Percentiles rank a stretch among this genome's conserved stretches.
Evolutionary conservation across 2,797 vertebrate species (phyloP).

Genomic region (Trachurus trachurus): DNA sequence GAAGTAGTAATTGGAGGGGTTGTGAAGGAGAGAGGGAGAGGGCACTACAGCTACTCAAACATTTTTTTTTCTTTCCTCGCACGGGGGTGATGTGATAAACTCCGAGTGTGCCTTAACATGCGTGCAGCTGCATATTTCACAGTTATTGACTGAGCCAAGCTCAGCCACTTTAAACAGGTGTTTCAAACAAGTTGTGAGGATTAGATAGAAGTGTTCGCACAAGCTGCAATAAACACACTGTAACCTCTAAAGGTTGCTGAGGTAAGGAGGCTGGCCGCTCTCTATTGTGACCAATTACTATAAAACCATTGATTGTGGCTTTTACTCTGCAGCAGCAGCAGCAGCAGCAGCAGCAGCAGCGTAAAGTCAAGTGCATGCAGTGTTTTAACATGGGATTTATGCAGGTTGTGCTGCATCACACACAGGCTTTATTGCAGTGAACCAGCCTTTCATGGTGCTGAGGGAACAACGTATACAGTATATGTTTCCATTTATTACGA

Average conservation of each 20-base stretch:
- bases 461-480: conserved; percentile 33
- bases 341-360: background rate
- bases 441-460: conserved; percentile 28
- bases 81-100: conserved; percentile 38
- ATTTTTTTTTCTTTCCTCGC: conserved; percentile 8
- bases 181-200: conserved; percentile 50
- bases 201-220: conserved; percentile 40
- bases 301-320: background rate
- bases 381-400: conserved; percentile 8
- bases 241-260: background rate
- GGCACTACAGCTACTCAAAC: conserved; percentile 21
- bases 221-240: conserved; percentile 22
- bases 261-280: background rate
- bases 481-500: conserved; percentile 5
- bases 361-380: background rate
- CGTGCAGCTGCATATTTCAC: conserved; percentile 66
- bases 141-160: conserved; percentile 31
- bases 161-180: conserved; percentile 34
- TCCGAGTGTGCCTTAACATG: conserved; percentile 1
- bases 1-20: too few species aligned
- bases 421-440: conserved; percentile 10
- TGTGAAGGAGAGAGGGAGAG: background rate
- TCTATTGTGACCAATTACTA: background rate
- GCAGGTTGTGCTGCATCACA: conserved; percentile 30
- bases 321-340: background rate